Conservation (phyloP, 2,113 vertebrate genomes). For the Leuciscus idus region DNA sequence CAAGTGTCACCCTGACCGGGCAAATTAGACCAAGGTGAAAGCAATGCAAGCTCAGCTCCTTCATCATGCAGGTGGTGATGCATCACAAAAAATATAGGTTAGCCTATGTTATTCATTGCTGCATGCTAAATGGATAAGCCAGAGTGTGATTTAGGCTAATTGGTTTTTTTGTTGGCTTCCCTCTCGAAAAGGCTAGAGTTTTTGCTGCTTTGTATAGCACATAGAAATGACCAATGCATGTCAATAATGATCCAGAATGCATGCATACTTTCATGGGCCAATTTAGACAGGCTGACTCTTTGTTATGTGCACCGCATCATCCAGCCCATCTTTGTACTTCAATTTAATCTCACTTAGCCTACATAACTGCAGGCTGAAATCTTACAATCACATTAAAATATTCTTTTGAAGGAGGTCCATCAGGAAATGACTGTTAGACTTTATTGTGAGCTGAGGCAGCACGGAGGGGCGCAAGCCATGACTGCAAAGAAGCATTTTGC, state of each 20-base stretch:
- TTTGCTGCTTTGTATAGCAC: neutral
- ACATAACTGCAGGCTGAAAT: constrained; percentile 65
- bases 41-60: constrained; percentile 42
- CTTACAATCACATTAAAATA: constrained; percentile 72
- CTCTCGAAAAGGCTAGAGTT: neutral
- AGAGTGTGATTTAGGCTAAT: neutral
- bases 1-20: constrained; percentile 29
- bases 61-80: constrained; percentile 12
- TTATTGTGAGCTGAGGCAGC: constrained; percentile 67
- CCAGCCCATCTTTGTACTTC: constrained; percentile 63
- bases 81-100: constrained; percentile 16
- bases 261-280: neutral
- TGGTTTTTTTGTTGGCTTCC: neutral
- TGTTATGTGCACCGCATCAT: constrained; percentile 57
- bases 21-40: constrained; percentile 40
- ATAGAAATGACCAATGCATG: neutral
- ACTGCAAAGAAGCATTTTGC: constrained; percentile 65
- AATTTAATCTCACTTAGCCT: constrained; percentile 63
- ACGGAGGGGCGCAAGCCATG: constrained; percentile 64
- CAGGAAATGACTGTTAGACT: constrained; percentile 71
- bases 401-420: constrained; percentile 68
- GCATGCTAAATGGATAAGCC: constrained; percentile 8
- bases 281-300: neutral
- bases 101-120: constrained; percentile 18
- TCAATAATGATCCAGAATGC: neutral